Base-by-base conservation (phyloP, 2,113 vertebrate species). In the Sialia sialis region DNA sequence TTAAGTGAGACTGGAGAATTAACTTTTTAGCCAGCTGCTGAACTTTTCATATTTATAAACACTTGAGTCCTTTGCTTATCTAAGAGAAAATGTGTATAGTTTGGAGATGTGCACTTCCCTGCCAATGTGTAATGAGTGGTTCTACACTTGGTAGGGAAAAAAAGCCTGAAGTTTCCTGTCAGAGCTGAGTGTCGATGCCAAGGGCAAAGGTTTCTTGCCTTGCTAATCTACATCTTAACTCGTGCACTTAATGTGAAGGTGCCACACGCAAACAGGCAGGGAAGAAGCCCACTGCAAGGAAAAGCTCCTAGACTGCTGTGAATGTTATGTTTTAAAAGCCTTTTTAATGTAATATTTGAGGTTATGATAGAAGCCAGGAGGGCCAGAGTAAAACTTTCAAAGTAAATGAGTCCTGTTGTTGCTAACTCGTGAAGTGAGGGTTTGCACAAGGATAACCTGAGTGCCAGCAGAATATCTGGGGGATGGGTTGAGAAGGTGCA, bases 41-140 rank as follows among this genome's bases (percentile, higher is more conserved):
- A 98, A 97, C 93, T 98, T 95, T 90, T 97, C 96, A 95, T 97
- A 96, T 98, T 98, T 97, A 96, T 98, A 98, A 98, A 98, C 97
- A 98, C 94, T 97, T 98, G 97, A 98, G 97, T 95, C 96, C 93
- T 92, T 93, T 98, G 98, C 98, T 98, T 98, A 98, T 96, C 94
- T 97, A 97, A 89, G 86, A 94, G 93, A 98, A 98, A 98, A 98
- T 98, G 95, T 95, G 97, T 96, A 97, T 94, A 79, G 97, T 97
- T 98, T 95, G 96, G 97, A 98, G 95, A 97, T 95, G 92, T 94
- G 87, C 94, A 96, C 95, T 96, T 97, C 87, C 86, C 85, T 96
- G 97, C 97, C 97, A 97, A 83, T 94, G 93, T 93, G 89, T 60
- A 94, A 94, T 95, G 93, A 94, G 92, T 85, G 90, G 89, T 87